These are phyloP conservation scores for Lethocerus indicus DNA, from an alignment of 1,140 invertebrate species.

Conservation along the genomic window DNA sequence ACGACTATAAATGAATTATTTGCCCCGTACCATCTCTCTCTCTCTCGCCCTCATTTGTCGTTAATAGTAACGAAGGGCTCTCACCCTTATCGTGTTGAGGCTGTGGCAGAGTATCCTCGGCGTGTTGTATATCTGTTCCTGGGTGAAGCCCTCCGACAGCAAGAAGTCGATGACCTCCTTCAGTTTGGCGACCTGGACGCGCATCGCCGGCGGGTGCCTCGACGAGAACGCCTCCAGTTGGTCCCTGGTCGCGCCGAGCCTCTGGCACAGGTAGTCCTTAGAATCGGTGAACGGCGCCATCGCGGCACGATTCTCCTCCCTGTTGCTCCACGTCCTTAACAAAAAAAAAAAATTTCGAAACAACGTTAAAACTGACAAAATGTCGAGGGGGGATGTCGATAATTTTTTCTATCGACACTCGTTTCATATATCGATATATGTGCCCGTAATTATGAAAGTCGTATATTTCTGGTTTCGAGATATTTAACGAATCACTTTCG, in stretches of 20 bases:
- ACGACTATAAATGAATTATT: slow-evolving; percentile 2
- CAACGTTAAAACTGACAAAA: too few relatives aligned
- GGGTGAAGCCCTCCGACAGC: slow-evolving; percentile 17
- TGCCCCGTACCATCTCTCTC: background rate
- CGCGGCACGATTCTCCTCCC: slow-evolving; percentile 10
- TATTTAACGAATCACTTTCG: too few relatives aligned
- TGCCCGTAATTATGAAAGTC: too few relatives aligned
- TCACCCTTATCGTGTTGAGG: slow-evolving; percentile 16
- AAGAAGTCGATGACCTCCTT: slow-evolving; percentile 21
- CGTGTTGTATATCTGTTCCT: slow-evolving; percentile 14
- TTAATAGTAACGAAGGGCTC: too few relatives aligned
- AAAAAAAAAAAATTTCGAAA: slow-evolving; percentile 9
- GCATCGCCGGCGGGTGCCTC: slow-evolving; percentile 15
- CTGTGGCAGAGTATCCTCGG: slow-evolving; percentile 20
- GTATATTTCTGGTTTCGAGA: too few relatives aligned
- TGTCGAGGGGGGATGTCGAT: too few relatives aligned
- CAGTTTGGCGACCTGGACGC: slow-evolving; percentile 18
- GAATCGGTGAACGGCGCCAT: slow-evolving; percentile 10
- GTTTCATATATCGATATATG: too few relatives aligned
- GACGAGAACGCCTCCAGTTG: slow-evolving; percentile 11
- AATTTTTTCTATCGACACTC: too few relatives aligned
- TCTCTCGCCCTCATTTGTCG: too few relatives aligned
- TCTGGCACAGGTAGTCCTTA: slow-evolving; percentile 13
- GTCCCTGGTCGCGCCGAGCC: slow-evolving; percentile 11
- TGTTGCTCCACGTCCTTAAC: slow-evolving; percentile 13